Percentiles rank a stretch among this genome's conserved stretches.
phyloP scores from a whole-genome alignment of 2,888 invertebrate species.

The Perdita meconis region DNA sequence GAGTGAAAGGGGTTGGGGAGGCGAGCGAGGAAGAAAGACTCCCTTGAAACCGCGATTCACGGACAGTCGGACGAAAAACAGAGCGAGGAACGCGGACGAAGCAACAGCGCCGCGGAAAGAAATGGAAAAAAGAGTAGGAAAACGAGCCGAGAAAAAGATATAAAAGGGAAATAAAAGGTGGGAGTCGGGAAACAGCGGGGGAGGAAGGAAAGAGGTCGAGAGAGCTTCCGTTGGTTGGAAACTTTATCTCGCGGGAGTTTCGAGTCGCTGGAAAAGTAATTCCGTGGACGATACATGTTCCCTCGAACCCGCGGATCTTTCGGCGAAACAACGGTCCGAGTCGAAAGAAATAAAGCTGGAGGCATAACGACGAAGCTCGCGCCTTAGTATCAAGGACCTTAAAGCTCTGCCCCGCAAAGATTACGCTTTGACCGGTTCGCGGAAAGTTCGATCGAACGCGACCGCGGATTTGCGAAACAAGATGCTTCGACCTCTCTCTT shows the following conservation, averaged over 20 bases:
- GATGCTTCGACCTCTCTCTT: not conserved
- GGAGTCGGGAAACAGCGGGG: not conserved
- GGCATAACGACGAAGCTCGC: no score
- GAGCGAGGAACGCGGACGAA: not conserved
- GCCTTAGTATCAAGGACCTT: no score
- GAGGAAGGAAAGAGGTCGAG: constrained; percentile 11
- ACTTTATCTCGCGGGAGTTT: constrained; percentile 58
- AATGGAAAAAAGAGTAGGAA: not conserved
- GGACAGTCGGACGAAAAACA: not conserved
- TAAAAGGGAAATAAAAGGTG: not conserved
- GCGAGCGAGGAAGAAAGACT: not conserved
- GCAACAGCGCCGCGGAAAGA: constrained; percentile 5
- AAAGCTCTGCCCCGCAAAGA: no score
- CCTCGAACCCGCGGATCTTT: constrained; percentile 27
- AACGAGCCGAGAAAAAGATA: constrained; percentile 12
- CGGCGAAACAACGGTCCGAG: constrained; percentile 1
- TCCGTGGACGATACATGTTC: constrained; percentile 51
- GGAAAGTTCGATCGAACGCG: not conserved
- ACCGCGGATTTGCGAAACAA: not conserved
- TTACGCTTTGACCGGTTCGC: no score
- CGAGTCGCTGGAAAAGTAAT: constrained; percentile 62
- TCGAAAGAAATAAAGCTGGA: not conserved
- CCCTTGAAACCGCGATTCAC: not conserved
- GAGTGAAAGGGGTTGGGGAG: no score
- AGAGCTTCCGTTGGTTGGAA: constrained; percentile 31